A percentile compares a stretch with the other conserved stretches of the same genome.
phyloP scores from a whole-genome alignment of 2,888 invertebrate genomes.

The Dermolepida albohirtum region DNA sequence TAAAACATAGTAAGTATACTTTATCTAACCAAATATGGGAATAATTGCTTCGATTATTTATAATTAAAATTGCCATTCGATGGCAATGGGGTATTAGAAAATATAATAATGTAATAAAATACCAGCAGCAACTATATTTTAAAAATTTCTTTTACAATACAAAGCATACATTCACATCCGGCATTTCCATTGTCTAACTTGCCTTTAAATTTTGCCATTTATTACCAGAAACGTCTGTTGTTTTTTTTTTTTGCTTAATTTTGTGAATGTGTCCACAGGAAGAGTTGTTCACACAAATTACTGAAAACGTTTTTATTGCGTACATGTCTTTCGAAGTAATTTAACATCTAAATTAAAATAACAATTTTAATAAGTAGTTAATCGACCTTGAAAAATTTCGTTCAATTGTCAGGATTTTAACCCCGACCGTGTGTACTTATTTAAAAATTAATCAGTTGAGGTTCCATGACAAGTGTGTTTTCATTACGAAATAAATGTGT shows the following conservation, averaged over 20 bases:
- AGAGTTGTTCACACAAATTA: slow-evolving; percentile 37
- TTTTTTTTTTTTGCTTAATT: slow-evolving; percentile 16
- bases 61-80: too few species aligned
- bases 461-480: slow-evolving; percentile 24
- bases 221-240: slow-evolving; percentile 16
- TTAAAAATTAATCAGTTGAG: slow-evolving; percentile 35
- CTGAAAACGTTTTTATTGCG: slow-evolving; percentile 36
- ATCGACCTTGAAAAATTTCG: slow-evolving; percentile 43
- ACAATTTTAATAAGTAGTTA: slow-evolving; percentile 42
- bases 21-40: too few species aligned
- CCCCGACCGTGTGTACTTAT: slow-evolving; percentile 36
- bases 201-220: slow-evolving; percentile 8
- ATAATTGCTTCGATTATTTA: too few species aligned
- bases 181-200: slow-evolving; percentile 20
- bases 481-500: slow-evolving; percentile 33
- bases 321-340: slow-evolving; percentile 36
- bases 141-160: slow-evolving; percentile 6
- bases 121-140: not conserved
- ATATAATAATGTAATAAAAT: not conserved
- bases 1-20: too few species aligned
- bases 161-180: slow-evolving; percentile 10
- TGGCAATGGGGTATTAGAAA: not conserved
- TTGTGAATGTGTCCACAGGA: slow-evolving; percentile 13
- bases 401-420: slow-evolving; percentile 43
- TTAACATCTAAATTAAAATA: slow-evolving; percentile 42